These are phyloP conservation scores for Chymomyza procnemis DNA, from an alignment of 2,888 invertebrate genomes.

Conservation along the genomic window DNA sequence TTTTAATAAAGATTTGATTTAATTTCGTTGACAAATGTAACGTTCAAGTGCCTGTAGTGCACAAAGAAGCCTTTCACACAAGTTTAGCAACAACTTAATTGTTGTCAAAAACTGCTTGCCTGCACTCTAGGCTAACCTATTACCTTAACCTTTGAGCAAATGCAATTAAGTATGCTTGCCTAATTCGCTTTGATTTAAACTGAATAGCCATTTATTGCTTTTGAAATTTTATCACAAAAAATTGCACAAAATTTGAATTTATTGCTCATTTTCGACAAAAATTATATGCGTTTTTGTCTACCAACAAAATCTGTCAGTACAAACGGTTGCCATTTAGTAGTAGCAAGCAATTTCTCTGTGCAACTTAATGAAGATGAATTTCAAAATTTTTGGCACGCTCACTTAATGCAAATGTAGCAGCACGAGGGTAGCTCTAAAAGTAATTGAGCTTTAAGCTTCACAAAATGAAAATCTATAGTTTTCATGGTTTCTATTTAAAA, in stretches of 20 bases:
- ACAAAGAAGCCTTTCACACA: neutral
- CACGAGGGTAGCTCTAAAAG: neutral
- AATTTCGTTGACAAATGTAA: slow-evolving; percentile 25
- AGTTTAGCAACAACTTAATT: too few species aligned
- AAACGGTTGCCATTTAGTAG: neutral
- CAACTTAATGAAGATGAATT: neutral
- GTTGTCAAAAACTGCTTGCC: too few species aligned
- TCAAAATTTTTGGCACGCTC: slow-evolving; percentile 31
- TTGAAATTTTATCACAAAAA: too few species aligned
- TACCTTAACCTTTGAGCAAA: too few species aligned
- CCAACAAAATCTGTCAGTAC: neutral
- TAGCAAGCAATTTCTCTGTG: neutral
- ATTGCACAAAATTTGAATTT: too few species aligned
- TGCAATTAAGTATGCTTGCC: too few species aligned
- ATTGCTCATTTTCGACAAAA: neutral
- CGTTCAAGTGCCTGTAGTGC: neutral
- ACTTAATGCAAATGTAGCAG: slow-evolving; percentile 16
- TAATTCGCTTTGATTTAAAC: too few species aligned
- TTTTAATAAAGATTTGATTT: slow-evolving; percentile 65
- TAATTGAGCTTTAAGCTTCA: too few species aligned
- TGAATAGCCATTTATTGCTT: too few species aligned
- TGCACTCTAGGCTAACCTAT: too few species aligned
- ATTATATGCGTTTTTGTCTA: neutral
- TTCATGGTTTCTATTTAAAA: too few species aligned
- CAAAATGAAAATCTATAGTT: too few species aligned